Conservation (phyloP, 1,140 invertebrate genomes). For the Limonius californicus region DNA sequence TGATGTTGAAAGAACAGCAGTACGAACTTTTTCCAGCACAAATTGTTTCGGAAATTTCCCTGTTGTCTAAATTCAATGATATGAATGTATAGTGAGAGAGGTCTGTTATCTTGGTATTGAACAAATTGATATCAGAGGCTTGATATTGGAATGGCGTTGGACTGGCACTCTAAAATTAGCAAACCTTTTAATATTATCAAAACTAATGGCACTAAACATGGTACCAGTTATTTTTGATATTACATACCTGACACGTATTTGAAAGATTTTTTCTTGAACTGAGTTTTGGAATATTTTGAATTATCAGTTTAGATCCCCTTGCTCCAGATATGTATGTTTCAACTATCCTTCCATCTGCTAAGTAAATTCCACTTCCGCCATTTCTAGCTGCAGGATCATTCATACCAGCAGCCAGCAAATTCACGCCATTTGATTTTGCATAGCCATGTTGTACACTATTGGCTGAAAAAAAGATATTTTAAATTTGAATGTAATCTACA, state of each 20-base stretch:
- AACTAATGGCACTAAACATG: too few relatives aligned
- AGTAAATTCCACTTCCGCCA: conserved; percentile 15
- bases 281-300: not conserved
- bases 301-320: not conserved
- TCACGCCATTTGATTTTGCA: conserved; percentile 50
- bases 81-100: conserved; percentile 11
- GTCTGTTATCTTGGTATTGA: not conserved
- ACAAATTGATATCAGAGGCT: not conserved
- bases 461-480: not conserved
- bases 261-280: not conserved
- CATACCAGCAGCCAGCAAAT: conserved; percentile 52
- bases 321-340: conserved; percentile 3
- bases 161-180: too few relatives aligned
- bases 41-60: not conserved
- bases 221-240: too few relatives aligned
- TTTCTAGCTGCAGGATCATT: conserved; percentile 6
- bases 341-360: not conserved
- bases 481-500: not conserved
- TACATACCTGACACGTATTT: not conserved
- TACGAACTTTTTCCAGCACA: conserved; percentile 12
- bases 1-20: conserved; percentile 16
- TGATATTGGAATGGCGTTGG: too few relatives aligned
- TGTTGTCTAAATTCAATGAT: not conserved
- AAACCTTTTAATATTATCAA: too few relatives aligned
- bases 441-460: conserved; percentile 40